Evolutionary conservation across 2,888 invertebrate genomes (phyloP).

Genomic region (Temnothorax ravouxi): DNA sequence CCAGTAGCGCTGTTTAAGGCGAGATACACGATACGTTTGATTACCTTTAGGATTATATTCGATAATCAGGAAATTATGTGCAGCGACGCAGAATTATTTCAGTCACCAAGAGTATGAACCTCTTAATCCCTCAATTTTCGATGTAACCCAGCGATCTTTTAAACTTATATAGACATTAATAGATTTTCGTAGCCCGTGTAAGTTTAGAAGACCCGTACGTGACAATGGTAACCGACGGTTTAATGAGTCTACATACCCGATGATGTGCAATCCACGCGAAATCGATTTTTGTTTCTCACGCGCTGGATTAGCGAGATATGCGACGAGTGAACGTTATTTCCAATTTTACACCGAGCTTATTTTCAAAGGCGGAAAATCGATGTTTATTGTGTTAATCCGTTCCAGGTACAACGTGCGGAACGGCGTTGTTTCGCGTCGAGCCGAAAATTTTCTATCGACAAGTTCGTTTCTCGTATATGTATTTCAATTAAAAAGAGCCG

Average conservation of each 20-base stretch:
- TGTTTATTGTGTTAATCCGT: neutral
- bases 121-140: slow-evolving; percentile 43
- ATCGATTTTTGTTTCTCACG: slow-evolving; percentile 3
- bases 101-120: neutral
- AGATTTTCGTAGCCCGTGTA: slow-evolving; percentile 23
- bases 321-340: neutral
- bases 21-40: neutral
- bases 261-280: neutral
- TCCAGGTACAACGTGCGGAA: neutral
- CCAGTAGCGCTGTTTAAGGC: neutral
- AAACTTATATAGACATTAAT: slow-evolving; percentile 15
- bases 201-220: slow-evolving; percentile 27
- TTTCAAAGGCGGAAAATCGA: neutral
- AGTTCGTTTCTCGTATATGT: slow-evolving; percentile 31
- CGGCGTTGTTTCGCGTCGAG: neutral
- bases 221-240: slow-evolving; percentile 17
- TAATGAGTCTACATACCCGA: neutral
- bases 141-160: slow-evolving; percentile 11
- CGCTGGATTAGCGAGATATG: neutral
- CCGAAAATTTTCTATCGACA: slow-evolving; percentile 3
- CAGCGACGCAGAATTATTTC: neutral
- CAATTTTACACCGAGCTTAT: neutral
- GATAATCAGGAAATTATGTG: slow-evolving; percentile 3
- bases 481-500: slow-evolving; percentile 45
- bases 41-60: slow-evolving; percentile 12